phyloP scores from a whole-genome alignment of 2,113 vertebrate species.

The Psammodynastes pulverulentus region DNA sequence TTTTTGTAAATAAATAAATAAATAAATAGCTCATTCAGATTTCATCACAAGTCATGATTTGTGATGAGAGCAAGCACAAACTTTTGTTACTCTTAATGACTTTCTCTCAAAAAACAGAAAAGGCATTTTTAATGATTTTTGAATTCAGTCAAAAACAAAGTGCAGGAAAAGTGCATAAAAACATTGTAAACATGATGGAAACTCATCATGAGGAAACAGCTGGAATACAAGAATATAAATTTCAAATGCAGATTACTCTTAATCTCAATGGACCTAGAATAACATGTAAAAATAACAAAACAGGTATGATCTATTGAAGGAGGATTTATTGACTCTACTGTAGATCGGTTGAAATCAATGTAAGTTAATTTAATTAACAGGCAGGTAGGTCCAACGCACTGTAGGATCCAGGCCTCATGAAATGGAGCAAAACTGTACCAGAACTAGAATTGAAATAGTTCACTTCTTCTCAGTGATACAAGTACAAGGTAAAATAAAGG shows the following conservation, averaged over 20 bases:
- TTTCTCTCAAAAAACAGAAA: background rate
- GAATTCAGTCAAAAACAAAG: background rate
- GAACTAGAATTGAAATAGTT: background rate
- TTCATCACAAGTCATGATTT: background rate
- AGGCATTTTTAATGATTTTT: background rate
- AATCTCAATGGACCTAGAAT: background rate
- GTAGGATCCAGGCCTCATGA: background rate
- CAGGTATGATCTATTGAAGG: background rate
- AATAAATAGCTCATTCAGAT: background rate
- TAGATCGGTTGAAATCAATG: background rate
- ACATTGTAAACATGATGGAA: accelerated
- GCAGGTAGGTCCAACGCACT: background rate
- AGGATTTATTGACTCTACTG: background rate
- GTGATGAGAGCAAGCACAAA: background rate
- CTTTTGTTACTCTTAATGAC: background rate
- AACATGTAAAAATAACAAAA: background rate
- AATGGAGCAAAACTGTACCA: background rate
- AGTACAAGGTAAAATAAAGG: background rate
- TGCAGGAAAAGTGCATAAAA: background rate
- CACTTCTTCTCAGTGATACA: background rate
- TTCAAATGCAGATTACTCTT: background rate
- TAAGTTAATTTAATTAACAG: background rate
- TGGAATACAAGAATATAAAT: background rate
- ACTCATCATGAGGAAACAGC: background rate
- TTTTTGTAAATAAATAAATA: background rate